Evolutionary conservation across 2,888 invertebrate genomes (phyloP), one percentile per base, ranked within the genome.

Genomic region (Drosophila tanythrix): DNA sequence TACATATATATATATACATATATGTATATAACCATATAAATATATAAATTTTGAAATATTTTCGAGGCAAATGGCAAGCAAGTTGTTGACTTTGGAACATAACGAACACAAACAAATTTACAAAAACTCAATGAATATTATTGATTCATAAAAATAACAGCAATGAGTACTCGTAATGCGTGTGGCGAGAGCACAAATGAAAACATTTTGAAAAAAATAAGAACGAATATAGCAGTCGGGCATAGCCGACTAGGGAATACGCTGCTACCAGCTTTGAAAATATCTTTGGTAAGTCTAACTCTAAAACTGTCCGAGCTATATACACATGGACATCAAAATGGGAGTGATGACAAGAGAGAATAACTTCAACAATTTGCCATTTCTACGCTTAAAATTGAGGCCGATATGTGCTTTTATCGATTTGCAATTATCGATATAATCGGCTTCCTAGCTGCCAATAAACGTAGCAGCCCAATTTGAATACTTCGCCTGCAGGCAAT

Each of bases 141-240:
- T 70, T 77, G 79, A 79, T 77, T 77, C 79, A 64, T 62, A 64
- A 65, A 52, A 70, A 60, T 69, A 59, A 57, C 15, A 31, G 43
- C 40, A 68, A 55, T 43, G 38, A 62, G 62, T 58, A 55, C 60
- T 40, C 38, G 35, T 13, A 59, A 43, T 68, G 29, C 58, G 11
- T 25, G 15, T 25, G 46, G 7, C 25, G 15, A 15, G 25, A 27
- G 33, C 27, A 33, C n/a, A 60, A 58, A 72, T 75, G 46, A 57
- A 60, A 75, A 40, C 18, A 51, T 21, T 46, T 25, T 18, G 15
- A 38, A n/a, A 13, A 21, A 38, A 29, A 31, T 33, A 29, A 43
- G 27, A 25, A 4, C 4, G 15, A 25, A 46, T 2, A 8, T 8
- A 8, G 1, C 15, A 8, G 21, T 25, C 25, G 8, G 4, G 8